Evolutionary conservation across 2,113 vertebrate species (phyloP), one percentile per base, ranked within the genome.

Genomic region (Limnothrissa miodon): DNA sequence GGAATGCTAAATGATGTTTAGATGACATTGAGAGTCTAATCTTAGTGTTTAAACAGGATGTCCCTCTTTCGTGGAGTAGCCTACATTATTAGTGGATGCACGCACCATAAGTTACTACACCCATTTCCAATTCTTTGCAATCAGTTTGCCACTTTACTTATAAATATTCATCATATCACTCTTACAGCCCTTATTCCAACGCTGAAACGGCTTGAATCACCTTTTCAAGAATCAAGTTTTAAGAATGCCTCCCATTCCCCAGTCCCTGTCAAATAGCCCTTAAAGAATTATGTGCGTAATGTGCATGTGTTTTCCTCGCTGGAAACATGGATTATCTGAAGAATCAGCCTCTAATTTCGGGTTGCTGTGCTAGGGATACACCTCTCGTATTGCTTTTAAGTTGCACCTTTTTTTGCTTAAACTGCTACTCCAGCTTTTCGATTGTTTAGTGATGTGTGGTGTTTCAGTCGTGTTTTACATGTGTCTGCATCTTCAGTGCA

Each of bases 111-210:
- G 33, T 39, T n/a, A n/a, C n/a, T n/a, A n/a, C n/a, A n/a, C 36
- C 25, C 56, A 59, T 33, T 70, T 25, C 62, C 62, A n/a, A n/a
- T 74, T 74, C 66, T 51, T 17, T 78, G 56, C 62, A 80, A 39
- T 36, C 19, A 66, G 46, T 25, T 42, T 5, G 23, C 44, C 36
- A 62, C 59, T 29, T 46, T 45, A 15, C 66, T 51, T 85, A 85
- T 83, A 80, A 85, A 82, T 83, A 83, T 80, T 66, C 45, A 10
- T 85, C 82, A 59, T 79, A 79, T 85, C 66, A 53, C 84, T 74
- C 29, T 78, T 48, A 42, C 59, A 39, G n/a, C 13, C 39, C 21
- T 78, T 39, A 44, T 83, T 86, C 85, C 85, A 86, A 56, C 56
- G 66, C 66, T 80, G 62, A 83, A 87, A 81, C 79, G 82, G 82